Base-by-base conservation (phyloP, 2,888 invertebrate genomes). In the Sarcophaga subvicina region DNA sequence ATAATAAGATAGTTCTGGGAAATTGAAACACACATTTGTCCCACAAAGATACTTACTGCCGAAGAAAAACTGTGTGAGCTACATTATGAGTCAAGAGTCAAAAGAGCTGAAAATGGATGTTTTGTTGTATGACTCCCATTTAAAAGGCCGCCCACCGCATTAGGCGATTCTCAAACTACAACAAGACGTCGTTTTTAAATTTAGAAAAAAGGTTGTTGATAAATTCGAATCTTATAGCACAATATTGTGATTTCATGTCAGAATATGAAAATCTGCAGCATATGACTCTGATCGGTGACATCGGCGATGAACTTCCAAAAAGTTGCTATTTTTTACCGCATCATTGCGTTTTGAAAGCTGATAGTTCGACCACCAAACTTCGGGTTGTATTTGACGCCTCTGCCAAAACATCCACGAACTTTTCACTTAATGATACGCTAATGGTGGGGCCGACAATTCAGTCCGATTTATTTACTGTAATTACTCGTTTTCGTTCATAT, bases 321-420 rank as follows among this genome's bases (percentile, higher is more conserved):
- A 22, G 25, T 20, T 11, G 4, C 25, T 75, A 75, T 63, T 78
- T 20, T 47, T 69, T 90, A 37, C 90, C 90, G 4, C 89, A 90
- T 70, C 89, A 89, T 67, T 86, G 88, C 0, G 90, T 90, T 0
- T 8, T 75, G 0, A 86, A 88, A 22, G 85, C 79, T 11, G 88
- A 89, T 79, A 90, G 90, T 80, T 89, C 71, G 17, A n/a, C 67
- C 12, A 85, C 83, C 0, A 90, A 89, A 83, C 11, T 90, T 0
- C 71, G 90, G 6, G 27, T 90, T 4, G 90, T 91, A 1, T 90
- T 90, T 69, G 90, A 91, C 62, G 90, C 90, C 3, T 86, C 64
- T 14, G 70, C 89, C 90, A 8, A 89, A 88, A 0, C 88, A 89
- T 75, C 73, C 0, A 45, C 81, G 80, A 6, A 88, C 83, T 12